Evolutionary conservation across 1,140 invertebrate species (phyloP).

Genomic region (Drosophila asahinai): DNA sequence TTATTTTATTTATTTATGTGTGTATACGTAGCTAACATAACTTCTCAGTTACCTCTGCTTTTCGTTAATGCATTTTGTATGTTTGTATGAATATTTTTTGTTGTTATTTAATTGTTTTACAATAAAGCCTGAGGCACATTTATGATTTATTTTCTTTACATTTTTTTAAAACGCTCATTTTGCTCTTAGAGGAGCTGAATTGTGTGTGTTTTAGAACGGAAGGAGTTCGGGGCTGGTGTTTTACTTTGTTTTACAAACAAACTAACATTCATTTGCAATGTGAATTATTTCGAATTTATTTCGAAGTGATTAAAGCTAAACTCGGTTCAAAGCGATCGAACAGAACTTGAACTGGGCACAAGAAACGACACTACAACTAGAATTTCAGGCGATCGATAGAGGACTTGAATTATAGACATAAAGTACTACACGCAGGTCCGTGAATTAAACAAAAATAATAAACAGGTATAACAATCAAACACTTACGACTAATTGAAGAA

Average conservation of each 20-base stretch:
- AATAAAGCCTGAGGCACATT: conserved; percentile 83
- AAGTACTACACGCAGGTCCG: conserved; percentile 28
- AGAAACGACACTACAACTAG: conserved; percentile 48
- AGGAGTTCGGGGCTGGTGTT: conserved; percentile 32
- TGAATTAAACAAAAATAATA: conserved; percentile 56
- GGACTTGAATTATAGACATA: conserved; percentile 45
- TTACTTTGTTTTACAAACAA: conserved; percentile 79
- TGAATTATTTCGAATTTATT: conserved; percentile 8
- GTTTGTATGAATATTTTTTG: conserved; percentile 54
- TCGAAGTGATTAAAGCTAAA: conserved; percentile 47
- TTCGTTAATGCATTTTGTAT: conserved; percentile 53
- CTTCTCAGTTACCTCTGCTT: conserved; percentile 10
- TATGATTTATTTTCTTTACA: conserved; percentile 58
- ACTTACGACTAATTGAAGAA: conserved; percentile 69
- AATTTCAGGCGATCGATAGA: conserved; percentile 27
- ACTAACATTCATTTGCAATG: conserved; percentile 56
- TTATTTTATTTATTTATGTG: conserved; percentile 58
- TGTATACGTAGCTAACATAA: conserved; percentile 59
- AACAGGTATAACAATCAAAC: conserved; percentile 79
- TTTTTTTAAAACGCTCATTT: conserved; percentile 31
- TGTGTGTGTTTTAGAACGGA: conserved; percentile 40
- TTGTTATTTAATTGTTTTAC: conserved; percentile 77
- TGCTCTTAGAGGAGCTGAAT: not conserved
- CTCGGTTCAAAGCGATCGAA: conserved; percentile 55
- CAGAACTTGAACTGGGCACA: conserved; percentile 40